Conservation (phyloP, 2,888 invertebrate genomes). For the Linnaemya tessellans region DNA sequence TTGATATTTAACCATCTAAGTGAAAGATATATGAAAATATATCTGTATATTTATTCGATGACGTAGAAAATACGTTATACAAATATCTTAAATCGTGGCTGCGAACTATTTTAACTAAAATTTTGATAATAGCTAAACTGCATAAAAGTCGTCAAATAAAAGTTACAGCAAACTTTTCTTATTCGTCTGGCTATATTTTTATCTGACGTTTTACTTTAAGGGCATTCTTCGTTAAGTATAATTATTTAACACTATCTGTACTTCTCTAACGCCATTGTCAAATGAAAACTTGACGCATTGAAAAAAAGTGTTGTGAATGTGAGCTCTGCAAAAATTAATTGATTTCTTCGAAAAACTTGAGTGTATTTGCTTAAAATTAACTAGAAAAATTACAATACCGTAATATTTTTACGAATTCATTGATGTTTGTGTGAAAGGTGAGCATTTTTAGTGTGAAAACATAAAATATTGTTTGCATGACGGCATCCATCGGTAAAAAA, state of each 20-base stretch:
- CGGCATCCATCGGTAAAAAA: constrained; percentile 62
- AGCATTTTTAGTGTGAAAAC: constrained; percentile 40
- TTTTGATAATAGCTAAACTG: no score
- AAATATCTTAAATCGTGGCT: no score
- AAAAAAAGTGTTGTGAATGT: constrained; percentile 50
- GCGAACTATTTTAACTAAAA: no score
- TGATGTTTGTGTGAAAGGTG: constrained; percentile 53
- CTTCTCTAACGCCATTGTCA: constrained; percentile 64
- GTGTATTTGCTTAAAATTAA: constrained; percentile 16
- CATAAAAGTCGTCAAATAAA: neutral
- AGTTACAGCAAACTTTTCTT: no score
- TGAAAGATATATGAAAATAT: no score
- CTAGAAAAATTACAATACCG: neutral
- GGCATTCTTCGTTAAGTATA: constrained; percentile 32
- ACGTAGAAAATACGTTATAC: no score
- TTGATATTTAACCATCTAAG: no score
- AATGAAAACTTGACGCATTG: constrained; percentile 54
- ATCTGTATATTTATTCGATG: no score
- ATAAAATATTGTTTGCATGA: constrained; percentile 28
- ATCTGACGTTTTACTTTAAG: constrained; percentile 21
- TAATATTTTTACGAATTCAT: neutral
- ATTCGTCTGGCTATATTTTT: constrained; percentile 1
- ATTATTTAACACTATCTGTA: constrained; percentile 19
- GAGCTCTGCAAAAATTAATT: constrained; percentile 47
- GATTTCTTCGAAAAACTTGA: constrained; percentile 7